phyloP scores from a whole-genome alignment of 1,140 invertebrate genomes.

The Drosophila mauritiana region DNA sequence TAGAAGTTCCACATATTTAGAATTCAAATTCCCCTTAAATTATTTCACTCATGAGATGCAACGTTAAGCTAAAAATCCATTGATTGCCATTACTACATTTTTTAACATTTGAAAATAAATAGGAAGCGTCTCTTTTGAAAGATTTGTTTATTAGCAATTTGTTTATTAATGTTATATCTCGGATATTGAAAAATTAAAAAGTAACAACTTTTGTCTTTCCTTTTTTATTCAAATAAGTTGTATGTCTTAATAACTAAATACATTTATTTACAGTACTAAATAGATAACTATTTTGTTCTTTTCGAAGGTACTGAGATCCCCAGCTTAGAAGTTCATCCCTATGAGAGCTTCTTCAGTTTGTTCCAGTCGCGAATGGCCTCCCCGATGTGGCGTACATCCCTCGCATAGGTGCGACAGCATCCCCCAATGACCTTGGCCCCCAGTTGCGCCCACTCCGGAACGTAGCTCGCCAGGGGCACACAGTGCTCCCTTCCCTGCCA shows the following conservation, averaged over 20 bases:
- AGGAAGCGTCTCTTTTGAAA: neutral
- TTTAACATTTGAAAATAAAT: too few species aligned
- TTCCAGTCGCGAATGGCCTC: constrained; percentile 77
- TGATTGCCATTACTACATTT: too few species aligned
- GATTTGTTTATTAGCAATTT: neutral
- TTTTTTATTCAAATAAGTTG: constrained; percentile 26
- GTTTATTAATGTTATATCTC: neutral
- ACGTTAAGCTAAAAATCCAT: too few species aligned
- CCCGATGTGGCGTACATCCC: constrained; percentile 87
- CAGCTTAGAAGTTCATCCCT: neutral
- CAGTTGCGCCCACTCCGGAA: constrained; percentile 89
- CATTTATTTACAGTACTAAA: constrained; percentile 25
- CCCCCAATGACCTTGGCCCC: constrained; percentile 91
- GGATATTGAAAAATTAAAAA: neutral
- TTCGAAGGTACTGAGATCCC: constrained; percentile 30
- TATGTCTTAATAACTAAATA: constrained; percentile 28
- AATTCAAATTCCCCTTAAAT: too few species aligned
- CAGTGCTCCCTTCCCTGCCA: constrained; percentile 87
- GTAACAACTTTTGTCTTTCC: neutral
- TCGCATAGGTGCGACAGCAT: constrained; percentile 90
- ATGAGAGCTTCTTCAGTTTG: constrained; percentile 61
- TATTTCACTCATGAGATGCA: too few species aligned
- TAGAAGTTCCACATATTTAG: too few species aligned
- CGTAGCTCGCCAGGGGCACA: constrained; percentile 86
- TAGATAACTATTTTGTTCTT: constrained; percentile 52